phyloP scores from a whole-genome alignment of 2,797 vertebrate genomes.

The Jordanella pulchra region DNA sequence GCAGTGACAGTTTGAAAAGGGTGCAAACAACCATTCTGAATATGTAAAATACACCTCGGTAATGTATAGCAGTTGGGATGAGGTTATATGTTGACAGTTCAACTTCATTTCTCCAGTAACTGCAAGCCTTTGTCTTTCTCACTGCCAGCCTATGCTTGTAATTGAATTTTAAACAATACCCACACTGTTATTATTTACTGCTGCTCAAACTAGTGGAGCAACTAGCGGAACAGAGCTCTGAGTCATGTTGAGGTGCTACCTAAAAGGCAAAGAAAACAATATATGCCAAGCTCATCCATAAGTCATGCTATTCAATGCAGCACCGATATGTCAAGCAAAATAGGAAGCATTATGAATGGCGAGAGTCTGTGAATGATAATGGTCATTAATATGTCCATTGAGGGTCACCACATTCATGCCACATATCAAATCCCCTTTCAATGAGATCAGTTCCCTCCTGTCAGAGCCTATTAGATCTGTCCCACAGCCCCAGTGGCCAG shows the following conservation, averaged over 20 bases:
- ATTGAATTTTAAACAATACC: slow-evolving; percentile 78
- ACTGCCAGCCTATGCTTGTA: slow-evolving; percentile 57
- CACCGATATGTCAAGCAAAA: slow-evolving; percentile 68
- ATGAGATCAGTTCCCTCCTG: slow-evolving; percentile 99
- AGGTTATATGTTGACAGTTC: slow-evolving; percentile 69
- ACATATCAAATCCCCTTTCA: slow-evolving; percentile 98
- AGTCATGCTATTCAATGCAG: slow-evolving; percentile 89
- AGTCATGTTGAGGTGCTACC: slow-evolving; percentile 88
- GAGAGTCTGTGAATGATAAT: slow-evolving; percentile 91
- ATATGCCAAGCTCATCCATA: slow-evolving; percentile 91
- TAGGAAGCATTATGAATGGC: slow-evolving; percentile 84
- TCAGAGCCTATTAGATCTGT: slow-evolving; percentile 98
- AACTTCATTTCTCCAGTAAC: slow-evolving; percentile 58
- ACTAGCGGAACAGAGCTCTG: slow-evolving; percentile 51
- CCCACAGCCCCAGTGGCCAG: slow-evolving; percentile 92
- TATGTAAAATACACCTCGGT: slow-evolving; percentile 48
- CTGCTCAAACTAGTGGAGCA: slow-evolving; percentile 54
- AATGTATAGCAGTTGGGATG: slow-evolving; percentile 49
- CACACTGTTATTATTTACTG: slow-evolving; percentile 81
- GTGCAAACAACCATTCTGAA: slow-evolving; percentile 48
- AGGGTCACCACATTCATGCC: slow-evolving; percentile 92
- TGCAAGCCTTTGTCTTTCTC: slow-evolving; percentile 61
- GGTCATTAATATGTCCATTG: slow-evolving; percentile 94
- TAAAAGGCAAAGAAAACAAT: slow-evolving; percentile 86
- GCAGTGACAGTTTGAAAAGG: slow-evolving; percentile 32